These are phyloP conservation scores for Tenthredo notha DNA, from an alignment of 2,888 invertebrate genomes.

Conservation along the genomic window DNA sequence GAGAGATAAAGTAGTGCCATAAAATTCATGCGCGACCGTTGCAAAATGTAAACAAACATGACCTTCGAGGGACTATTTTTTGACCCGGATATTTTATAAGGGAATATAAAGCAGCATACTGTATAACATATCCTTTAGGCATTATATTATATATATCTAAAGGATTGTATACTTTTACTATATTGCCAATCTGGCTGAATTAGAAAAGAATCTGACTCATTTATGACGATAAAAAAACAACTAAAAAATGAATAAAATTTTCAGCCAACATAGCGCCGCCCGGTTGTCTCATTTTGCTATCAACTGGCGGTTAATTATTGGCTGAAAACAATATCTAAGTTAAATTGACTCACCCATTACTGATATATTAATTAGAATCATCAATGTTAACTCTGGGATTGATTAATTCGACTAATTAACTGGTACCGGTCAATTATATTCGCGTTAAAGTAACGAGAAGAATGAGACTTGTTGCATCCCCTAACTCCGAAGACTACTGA, in stretches of 20 bases:
- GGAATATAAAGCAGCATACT: not conserved
- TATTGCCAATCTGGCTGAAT: no score
- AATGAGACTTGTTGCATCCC: not conserved
- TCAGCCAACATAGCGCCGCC: no score
- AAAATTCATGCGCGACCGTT: not conserved
- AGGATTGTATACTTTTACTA: no score
- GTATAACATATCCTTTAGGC: not conserved
- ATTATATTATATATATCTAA: no score
- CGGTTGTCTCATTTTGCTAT: no score
- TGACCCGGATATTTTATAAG: not conserved
- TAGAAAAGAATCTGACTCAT: no score
- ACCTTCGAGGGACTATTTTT: not conserved
- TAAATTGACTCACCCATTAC: not conserved
- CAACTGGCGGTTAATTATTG: no score
- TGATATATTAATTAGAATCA: not conserved
- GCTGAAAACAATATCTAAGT: not conserved
- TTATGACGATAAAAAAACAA: no score
- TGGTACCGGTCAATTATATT: not conserved
- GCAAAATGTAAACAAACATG: not conserved
- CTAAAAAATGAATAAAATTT: no score
- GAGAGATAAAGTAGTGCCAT: not conserved
- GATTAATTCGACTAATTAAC: not conserved
- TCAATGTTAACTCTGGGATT: not conserved
- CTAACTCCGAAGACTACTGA: not conserved
- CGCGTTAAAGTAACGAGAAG: not conserved